Percentiles rank a stretch among this genome's conserved stretches.
These are phyloP conservation scores for Anodontia alba DNA, from an alignment of 2,888 invertebrate species.

Conservation along the genomic window DNA sequence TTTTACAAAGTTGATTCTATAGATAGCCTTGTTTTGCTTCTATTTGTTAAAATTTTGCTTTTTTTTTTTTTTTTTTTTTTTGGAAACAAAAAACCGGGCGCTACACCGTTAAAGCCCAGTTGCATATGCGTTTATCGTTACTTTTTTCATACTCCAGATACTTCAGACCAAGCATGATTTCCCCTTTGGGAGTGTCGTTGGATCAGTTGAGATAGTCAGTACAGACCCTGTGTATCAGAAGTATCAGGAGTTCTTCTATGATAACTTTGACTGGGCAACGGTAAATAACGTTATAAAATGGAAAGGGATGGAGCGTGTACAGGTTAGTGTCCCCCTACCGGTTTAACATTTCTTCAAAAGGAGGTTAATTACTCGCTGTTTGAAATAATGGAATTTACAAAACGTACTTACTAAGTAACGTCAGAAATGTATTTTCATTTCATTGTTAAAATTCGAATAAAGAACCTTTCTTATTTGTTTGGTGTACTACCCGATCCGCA, in stretches of 20 bases:
- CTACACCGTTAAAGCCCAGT: too few relatives aligned
- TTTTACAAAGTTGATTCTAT: too few relatives aligned
- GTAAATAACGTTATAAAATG: constrained; percentile 41
- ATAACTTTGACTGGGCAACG: constrained; percentile 48
- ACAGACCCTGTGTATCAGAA: not conserved
- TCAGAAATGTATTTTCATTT: not conserved
- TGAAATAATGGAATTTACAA: not conserved
- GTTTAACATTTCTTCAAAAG: too few relatives aligned
- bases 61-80: too few relatives aligned
- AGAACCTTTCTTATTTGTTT: too few relatives aligned
- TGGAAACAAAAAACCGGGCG: too few relatives aligned
- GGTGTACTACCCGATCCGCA: too few relatives aligned
- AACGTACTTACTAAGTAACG: not conserved
- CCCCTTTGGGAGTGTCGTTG: constrained; percentile 46
- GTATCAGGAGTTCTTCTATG: constrained; percentile 42
- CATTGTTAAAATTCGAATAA: not conserved
- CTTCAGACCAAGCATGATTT: constrained; percentile 50
- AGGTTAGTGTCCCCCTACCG: constrained; percentile 14
- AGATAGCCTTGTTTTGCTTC: too few relatives aligned
- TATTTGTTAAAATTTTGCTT: too few relatives aligned
- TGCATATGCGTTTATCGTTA: too few relatives aligned
- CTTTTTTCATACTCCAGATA: constrained; percentile 32
- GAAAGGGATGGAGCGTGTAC: constrained; percentile 34
- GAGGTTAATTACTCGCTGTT: too few relatives aligned
- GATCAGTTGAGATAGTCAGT: not conserved